Evolutionary conservation across 2,113 vertebrate genomes (phyloP).

Genomic region (Callaeas wilsoni): DNA sequence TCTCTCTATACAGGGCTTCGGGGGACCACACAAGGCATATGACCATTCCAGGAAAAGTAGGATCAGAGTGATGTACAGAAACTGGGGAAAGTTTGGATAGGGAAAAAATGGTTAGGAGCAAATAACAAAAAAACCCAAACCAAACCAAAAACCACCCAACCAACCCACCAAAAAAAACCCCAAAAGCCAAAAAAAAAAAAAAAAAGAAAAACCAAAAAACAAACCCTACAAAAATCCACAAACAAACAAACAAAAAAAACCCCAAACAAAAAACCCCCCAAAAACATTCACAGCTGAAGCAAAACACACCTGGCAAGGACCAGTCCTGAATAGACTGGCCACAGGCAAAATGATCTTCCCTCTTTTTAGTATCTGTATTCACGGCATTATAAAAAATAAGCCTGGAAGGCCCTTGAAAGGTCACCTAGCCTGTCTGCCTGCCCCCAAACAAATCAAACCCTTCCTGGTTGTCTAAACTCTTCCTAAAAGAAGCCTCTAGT

Average conservation of each 20-base stretch:
- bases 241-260: background rate
- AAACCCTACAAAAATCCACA: too few species aligned
- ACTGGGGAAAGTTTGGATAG: background rate
- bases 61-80: background rate
- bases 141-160: too few species aligned
- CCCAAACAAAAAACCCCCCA: too few species aligned
- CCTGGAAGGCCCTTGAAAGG: conserved; percentile 44
- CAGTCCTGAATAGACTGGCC: conserved; percentile 35
- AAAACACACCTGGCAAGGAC: conserved; percentile 33
- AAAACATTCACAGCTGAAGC: background rate
- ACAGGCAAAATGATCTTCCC: conserved; percentile 20
- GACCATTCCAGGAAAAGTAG: background rate
- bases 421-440: conserved; percentile 59
- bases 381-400: conserved; percentile 54
- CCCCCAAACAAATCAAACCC: background rate
- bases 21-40: background rate
- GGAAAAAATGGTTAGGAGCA: background rate
- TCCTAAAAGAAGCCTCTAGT: conserved; percentile 45
- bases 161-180: too few species aligned
- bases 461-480: conserved; percentile 43
- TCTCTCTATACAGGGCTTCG: rapidly evolving
- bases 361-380: conserved; percentile 12
- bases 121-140: background rate
- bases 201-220: background rate
- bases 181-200: background rate